Conservation (phyloP, 2,888 invertebrate genomes). For the Machimus rusticus region DNA sequence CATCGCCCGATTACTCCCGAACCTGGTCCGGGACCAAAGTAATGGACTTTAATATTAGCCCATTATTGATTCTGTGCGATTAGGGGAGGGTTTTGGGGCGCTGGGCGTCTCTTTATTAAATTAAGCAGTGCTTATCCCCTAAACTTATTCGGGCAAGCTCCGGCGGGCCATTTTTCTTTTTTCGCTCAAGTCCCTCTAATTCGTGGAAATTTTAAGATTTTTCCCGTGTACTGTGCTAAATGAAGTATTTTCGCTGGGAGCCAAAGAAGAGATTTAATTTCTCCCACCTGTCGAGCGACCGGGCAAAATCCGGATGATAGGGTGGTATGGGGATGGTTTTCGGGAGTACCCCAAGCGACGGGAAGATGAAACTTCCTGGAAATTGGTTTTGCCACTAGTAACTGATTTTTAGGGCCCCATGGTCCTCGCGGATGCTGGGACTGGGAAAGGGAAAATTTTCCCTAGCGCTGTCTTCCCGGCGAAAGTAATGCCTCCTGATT, state of each 20-base stretch:
- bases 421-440: neutral
- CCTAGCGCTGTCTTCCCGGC: neutral
- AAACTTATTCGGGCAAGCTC: constrained; percentile 5
- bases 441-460: neutral
- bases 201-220: constrained; percentile 18
- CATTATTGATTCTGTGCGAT: constrained; percentile 7
- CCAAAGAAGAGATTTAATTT: constrained; percentile 21
- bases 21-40: neutral
- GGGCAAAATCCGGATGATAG: neutral
- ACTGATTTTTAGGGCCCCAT: neutral
- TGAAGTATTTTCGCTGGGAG: constrained; percentile 6
- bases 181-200: neutral
- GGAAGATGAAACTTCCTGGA: constrained; percentile 9
- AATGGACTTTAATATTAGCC: constrained; percentile 20
- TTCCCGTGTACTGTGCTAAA: neutral
- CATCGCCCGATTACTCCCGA: neutral
- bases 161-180: constrained; percentile 9
- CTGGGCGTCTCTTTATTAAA: neutral
- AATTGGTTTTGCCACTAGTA: constrained; percentile 28
- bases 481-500: constrained; percentile 8
- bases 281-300: constrained; percentile 9
- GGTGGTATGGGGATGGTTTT: neutral
- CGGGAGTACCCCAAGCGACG: neutral
- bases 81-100: neutral
- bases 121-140: constrained; percentile 25